These are phyloP conservation scores for Melieria picta DNA, from an alignment of 2,888 invertebrate genomes.

Conservation along the genomic window DNA sequence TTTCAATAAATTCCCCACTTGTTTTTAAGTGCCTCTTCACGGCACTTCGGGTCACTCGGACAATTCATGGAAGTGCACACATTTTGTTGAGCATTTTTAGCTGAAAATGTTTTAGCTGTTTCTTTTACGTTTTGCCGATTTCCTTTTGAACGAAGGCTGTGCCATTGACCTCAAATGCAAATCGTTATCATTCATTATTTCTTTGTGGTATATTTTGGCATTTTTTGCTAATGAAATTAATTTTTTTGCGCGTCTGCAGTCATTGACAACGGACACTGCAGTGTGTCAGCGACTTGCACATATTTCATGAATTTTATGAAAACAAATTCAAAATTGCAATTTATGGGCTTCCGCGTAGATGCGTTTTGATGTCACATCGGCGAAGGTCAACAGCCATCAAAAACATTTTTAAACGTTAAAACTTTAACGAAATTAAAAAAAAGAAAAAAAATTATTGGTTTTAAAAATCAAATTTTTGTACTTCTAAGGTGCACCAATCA, in stretches of 20 bases:
- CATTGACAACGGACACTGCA: not conserved
- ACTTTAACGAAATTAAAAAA: too few relatives aligned
- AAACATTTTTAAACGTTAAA: too few relatives aligned
- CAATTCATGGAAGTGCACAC: constrained; percentile 12
- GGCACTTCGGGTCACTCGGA: not conserved
- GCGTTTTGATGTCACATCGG: constrained; percentile 1
- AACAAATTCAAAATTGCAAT: not conserved
- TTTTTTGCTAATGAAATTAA: constrained; percentile 4
- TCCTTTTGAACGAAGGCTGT: constrained; percentile 44
- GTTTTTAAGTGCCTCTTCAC: too few relatives aligned
- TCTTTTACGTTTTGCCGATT: not conserved
- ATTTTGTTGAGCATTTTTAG: constrained; percentile 9
- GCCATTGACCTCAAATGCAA: constrained; percentile 59
- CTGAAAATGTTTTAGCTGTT: not conserved
- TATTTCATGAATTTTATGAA: not conserved
- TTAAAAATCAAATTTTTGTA: too few relatives aligned
- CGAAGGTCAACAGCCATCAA: too few relatives aligned
- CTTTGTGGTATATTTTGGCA: constrained; percentile 10
- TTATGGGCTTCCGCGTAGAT: constrained; percentile 28
- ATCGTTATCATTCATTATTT: constrained; percentile 40
- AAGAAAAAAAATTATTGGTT: too few relatives aligned
- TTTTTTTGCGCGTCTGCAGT: not conserved
- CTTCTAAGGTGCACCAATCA: too few relatives aligned
- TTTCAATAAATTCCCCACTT: too few relatives aligned
- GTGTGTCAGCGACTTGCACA: constrained; percentile 1